phyloP scores from a whole-genome alignment of 2,888 invertebrate genomes.

The Cybosia mesomella region DNA sequence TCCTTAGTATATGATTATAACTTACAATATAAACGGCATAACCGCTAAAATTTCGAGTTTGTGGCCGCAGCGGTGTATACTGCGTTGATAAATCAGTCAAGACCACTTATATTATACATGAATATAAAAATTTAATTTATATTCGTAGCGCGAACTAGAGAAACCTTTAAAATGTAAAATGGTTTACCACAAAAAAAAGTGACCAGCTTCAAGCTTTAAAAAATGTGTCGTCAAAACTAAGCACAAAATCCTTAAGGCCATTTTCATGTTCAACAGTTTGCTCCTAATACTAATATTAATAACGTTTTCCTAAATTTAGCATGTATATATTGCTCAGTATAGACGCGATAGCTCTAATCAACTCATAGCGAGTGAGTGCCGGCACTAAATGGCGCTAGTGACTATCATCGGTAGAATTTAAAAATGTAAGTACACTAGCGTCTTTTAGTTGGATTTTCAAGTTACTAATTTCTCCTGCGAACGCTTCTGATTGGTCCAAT shows the following conservation, averaged over 20 bases:
- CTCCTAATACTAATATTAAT: slow-evolving; percentile 54
- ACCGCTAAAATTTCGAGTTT: too few relatives aligned
- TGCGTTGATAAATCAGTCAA: neutral
- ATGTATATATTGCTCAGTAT: slow-evolving; percentile 73
- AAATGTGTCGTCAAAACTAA: slow-evolving; percentile 70
- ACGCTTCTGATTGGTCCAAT: slow-evolving; percentile 75
- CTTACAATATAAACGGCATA: too few relatives aligned
- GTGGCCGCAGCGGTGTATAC: too few relatives aligned
- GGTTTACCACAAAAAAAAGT: slow-evolving; percentile 29
- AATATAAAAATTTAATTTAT: neutral
- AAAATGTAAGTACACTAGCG: slow-evolving; percentile 31
- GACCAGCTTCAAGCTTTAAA: slow-evolving; percentile 44
- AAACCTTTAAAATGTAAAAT: slow-evolving; percentile 44
- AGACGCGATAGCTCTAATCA: slow-evolving; percentile 48
- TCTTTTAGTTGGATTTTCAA: slow-evolving; percentile 48
- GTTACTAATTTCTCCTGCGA: slow-evolving; percentile 58
- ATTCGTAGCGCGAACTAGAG: slow-evolving; percentile 12
- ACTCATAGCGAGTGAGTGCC: slow-evolving; percentile 34
- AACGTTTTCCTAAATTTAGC: slow-evolving; percentile 62
- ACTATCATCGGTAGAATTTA: slow-evolving; percentile 17
- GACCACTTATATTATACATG: neutral
- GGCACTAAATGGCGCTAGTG: slow-evolving; percentile 38
- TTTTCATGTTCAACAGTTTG: slow-evolving; percentile 70
- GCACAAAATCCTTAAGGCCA: slow-evolving; percentile 57
- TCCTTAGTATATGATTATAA: too few relatives aligned